Percentiles rank a stretch among this genome's conserved stretches.
These are phyloP conservation scores for Macrosiphum euphorbiae DNA, from an alignment of 2,888 invertebrate genomes.

Conservation along the genomic window DNA sequence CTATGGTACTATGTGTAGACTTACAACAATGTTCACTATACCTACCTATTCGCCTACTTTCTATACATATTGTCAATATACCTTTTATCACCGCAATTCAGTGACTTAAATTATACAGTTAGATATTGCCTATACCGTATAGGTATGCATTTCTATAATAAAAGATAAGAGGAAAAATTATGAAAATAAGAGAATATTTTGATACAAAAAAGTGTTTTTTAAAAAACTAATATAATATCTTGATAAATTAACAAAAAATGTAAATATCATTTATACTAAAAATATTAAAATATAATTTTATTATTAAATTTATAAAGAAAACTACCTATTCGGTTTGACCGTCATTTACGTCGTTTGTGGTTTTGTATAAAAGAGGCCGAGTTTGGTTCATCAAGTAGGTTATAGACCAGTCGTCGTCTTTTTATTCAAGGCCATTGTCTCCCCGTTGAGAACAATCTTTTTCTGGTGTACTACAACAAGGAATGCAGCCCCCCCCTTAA, in stretches of 20 bases:
- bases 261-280: not conserved
- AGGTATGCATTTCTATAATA: not conserved
- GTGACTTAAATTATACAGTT: constrained; percentile 18
- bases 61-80: constrained; percentile 37
- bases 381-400: constrained; percentile 38
- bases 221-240: not conserved
- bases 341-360: not conserved
- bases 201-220: not conserved
- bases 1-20: constrained; percentile 17
- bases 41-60: constrained; percentile 48
- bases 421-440: constrained; percentile 44
- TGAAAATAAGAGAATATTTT: not conserved
- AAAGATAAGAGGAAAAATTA: not conserved
- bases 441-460: constrained; percentile 14
- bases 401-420: constrained; percentile 39
- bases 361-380: not conserved
- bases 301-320: not conserved
- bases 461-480: not conserved
- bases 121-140: not conserved
- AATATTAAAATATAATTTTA: not conserved
- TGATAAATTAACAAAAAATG: not conserved
- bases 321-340: not conserved
- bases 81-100: constrained; percentile 17
- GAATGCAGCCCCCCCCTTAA: constrained; percentile 34
- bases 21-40: constrained; percentile 26